phyloP scores from a whole-genome alignment of 2,113 vertebrate species.

The Charadrius vociferus region DNA sequence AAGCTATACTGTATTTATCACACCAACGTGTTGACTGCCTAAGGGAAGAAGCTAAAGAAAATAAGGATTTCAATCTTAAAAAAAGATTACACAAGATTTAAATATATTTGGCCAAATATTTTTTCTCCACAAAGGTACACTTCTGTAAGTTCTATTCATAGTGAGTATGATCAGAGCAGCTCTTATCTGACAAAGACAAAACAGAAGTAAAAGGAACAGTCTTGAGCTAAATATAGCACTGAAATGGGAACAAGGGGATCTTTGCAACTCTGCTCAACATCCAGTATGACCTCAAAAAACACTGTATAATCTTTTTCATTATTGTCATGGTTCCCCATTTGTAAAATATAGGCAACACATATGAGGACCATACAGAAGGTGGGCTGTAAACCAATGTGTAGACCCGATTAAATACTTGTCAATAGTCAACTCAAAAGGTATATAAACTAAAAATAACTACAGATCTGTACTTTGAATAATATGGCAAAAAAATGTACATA shows the following conservation, averaged over 20 bases:
- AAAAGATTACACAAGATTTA: not conserved
- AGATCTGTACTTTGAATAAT: not conserved
- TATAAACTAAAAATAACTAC: not conserved
- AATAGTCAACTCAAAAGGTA: not conserved
- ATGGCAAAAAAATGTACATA: not conserved
- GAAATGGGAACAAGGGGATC: not conserved
- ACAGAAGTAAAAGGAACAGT: not conserved
- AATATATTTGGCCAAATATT: not conserved
- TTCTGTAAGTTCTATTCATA: not conserved
- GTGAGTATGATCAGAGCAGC: not conserved
- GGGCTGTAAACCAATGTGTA: not conserved
- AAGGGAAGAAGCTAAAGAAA: not conserved
- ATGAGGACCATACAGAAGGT: not conserved
- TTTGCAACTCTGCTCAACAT: not conserved
- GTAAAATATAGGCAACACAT: not conserved
- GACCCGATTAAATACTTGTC: not conserved
- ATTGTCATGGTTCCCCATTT: not conserved
- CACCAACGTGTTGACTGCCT: not conserved
- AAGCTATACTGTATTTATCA: conserved; percentile 7
- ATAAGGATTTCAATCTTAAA: not conserved
- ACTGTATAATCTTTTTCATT: not conserved
- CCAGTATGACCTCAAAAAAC: not conserved
- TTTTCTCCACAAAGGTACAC: not conserved
- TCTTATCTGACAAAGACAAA: not conserved
- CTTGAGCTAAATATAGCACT: not conserved